Evolutionary conservation across 2,113 vertebrate species (phyloP), one percentile per base, ranked within the genome.

Genomic region (Cyanistes caeruleus): DNA sequence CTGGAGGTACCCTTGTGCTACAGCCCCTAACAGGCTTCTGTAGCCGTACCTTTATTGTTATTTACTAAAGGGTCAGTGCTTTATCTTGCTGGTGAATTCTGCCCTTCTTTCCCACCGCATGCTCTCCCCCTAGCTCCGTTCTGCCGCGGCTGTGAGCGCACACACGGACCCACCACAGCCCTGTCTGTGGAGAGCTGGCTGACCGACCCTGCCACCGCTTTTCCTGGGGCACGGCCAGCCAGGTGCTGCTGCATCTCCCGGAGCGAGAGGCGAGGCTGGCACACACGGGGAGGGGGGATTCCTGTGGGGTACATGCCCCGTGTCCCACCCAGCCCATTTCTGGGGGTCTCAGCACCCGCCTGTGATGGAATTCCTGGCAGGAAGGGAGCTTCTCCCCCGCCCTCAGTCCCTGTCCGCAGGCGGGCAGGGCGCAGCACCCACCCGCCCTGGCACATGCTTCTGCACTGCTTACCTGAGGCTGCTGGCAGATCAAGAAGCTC

Each of bases 1-100:
- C 63, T 69, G 79, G n/a, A 55, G 30, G 8, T 6, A 2, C 8
- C 51, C 60, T 20, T 15, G 28, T 2, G 3, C 72, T 43, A 4
- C 69, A 27, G 68, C 48, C 41, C 27, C 27, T 3, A 2, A 10
- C 8, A 12, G 56, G 21, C n/a, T 72, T 35, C 62, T 74, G 11
- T 0, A n/a, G 65, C 41, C 3, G 0, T 10, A 7, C 18, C 13
- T 62, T 20, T 9, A 2, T 1, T 20, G 23, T 5, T n/a, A 41
- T 59, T 48, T 8, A 33, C 55, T 15, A 7, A 75, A 11, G 20
- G 15, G 13, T 23, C 44, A n/a, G 0, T 46, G 28, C 16, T 59
- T 31, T 51, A 11, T 6, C 19, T 39, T 0, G 1, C 4, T 3
- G 25, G 58, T 13, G 31, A 49, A 15, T 75, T 63, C 12, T 68